phyloP scores from a whole-genome alignment of 2,113 vertebrate species.

The Osmerus eperlanus region DNA sequence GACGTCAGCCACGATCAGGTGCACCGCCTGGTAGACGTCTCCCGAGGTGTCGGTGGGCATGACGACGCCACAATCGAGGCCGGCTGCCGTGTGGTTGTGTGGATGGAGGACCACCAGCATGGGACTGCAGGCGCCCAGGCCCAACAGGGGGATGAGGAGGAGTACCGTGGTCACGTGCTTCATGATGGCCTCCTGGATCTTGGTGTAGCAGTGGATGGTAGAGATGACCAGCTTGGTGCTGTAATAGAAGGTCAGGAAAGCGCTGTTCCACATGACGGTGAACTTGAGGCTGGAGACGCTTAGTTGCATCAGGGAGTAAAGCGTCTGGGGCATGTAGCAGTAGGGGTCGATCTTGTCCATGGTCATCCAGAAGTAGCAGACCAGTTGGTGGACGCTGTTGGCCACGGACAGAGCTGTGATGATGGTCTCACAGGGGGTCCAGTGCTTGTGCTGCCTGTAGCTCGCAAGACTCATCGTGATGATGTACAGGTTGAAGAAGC shows the following conservation, averaged over 20 bases:
- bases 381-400: constrained; percentile 54
- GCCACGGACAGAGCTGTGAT: constrained; percentile 56
- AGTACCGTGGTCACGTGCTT: constrained; percentile 56
- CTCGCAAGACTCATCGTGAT: constrained; percentile 56
- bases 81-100: not conserved
- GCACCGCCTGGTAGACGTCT: constrained; percentile 49
- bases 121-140: constrained; percentile 58
- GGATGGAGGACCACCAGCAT: constrained; percentile 43
- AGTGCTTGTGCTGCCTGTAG: constrained; percentile 54
- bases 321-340: constrained; percentile 34
- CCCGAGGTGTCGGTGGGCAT: constrained; percentile 18
- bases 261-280: constrained; percentile 68
- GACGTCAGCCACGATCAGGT: constrained; percentile 60
- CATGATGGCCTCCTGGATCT: constrained; percentile 61
- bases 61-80: constrained; percentile 53
- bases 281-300: constrained; percentile 63
- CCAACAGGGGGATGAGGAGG: constrained; percentile 54
- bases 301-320: constrained; percentile 51
- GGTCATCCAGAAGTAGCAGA: constrained; percentile 68
- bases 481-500: constrained; percentile 71
- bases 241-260: constrained; percentile 73
- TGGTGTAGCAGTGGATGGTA: constrained; percentile 65
- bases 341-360: constrained; percentile 55
- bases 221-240: constrained; percentile 71
- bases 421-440: constrained; percentile 66